Evolutionary conservation across 2,113 vertebrate genomes (phyloP).

Genomic region (Syngnathus floridae): DNA sequence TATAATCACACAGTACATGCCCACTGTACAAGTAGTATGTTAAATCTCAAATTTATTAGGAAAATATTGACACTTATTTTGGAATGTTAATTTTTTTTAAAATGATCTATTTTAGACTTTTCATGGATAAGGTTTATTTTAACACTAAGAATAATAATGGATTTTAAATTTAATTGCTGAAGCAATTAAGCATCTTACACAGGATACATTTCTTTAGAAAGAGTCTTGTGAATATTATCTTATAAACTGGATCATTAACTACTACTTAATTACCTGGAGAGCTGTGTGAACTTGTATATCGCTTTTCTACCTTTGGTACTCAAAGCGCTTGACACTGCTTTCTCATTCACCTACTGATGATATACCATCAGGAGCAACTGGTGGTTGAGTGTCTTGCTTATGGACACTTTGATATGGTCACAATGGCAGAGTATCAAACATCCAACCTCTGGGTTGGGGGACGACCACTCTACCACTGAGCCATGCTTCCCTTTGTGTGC

Average conservation of each 20-base stretch:
- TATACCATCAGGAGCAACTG: too few relatives aligned
- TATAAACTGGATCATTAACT: conserved; percentile 22
- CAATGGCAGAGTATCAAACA: too few relatives aligned
- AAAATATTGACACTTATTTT: background rate
- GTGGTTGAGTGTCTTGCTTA: too few relatives aligned
- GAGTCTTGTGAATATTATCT: conserved; percentile 4
- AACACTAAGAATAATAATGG: background rate
- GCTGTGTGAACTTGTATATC: background rate
- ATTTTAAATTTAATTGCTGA: background rate
- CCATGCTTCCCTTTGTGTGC: too few relatives aligned
- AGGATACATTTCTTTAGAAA: conserved; percentile 17
- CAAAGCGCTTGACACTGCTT: too few relatives aligned
- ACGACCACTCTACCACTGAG: too few relatives aligned
- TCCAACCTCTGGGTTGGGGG: too few relatives aligned
- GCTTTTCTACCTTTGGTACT: too few relatives aligned
- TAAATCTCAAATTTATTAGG: background rate
- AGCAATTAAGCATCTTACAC: conserved; percentile 3
- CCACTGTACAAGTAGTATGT: background rate
- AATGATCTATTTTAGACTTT: background rate
- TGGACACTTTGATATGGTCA: too few relatives aligned
- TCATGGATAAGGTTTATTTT: background rate
- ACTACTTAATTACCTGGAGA: conserved; percentile 25
- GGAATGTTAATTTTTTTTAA: background rate
- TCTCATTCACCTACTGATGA: too few relatives aligned
- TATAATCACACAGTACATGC: background rate